Evolutionary conservation across 1,140 invertebrate species (phyloP).

Genomic region (Atta colombica): DNA sequence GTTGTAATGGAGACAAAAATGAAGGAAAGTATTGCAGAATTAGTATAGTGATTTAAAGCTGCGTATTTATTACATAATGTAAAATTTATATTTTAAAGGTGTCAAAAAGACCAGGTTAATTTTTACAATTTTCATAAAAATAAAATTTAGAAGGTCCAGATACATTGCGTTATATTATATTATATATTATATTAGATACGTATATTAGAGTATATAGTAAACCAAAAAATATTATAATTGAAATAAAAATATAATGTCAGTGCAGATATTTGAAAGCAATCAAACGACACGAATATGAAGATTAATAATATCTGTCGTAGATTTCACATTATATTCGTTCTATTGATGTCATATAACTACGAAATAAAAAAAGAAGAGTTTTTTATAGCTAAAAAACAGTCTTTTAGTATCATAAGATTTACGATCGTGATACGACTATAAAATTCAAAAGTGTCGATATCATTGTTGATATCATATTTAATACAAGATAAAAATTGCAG

Average conservation of each 20-base stretch:
- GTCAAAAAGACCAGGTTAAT: not conserved
- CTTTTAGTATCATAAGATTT: conserved; percentile 49
- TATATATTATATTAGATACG: not conserved
- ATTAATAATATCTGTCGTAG: not conserved
- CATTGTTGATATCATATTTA: not conserved
- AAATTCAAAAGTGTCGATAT: conserved; percentile 28
- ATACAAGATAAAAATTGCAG: not conserved
- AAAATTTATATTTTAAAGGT: conserved; percentile 17
- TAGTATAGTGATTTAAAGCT: conserved; percentile 25
- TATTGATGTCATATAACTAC: conserved; percentile 36
- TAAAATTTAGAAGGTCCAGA: not conserved
- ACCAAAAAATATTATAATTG: not conserved
- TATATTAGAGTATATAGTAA: not conserved
- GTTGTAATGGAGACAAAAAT: not conserved
- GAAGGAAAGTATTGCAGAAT: not conserved
- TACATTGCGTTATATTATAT: not conserved
- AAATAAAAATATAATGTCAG: not conserved
- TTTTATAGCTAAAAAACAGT: conserved; percentile 22
- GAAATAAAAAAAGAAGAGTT: conserved; percentile 47
- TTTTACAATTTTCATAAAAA: not conserved
- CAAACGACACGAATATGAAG: not conserved
- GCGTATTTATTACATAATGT: conserved; percentile 11
- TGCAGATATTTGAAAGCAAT: not conserved
- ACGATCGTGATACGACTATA: conserved; percentile 17
- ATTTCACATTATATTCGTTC: conserved; percentile 1